Percentiles rank a stretch among this genome's conserved stretches.
phyloP scores from a whole-genome alignment of 2,113 vertebrate species.

The Lynx canadensis region DNA sequence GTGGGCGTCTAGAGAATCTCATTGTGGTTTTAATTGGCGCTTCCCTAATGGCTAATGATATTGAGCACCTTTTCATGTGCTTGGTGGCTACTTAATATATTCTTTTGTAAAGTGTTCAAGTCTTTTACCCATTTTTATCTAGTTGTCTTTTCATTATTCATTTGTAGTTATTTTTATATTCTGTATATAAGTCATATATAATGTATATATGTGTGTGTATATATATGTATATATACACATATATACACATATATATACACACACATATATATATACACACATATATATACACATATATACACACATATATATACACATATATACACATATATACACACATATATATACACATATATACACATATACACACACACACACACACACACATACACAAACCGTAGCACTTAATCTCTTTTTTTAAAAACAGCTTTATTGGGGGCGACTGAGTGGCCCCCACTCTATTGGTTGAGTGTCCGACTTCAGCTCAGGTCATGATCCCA shows the following conservation, averaged over 20 bases:
- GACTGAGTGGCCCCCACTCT: not conserved
- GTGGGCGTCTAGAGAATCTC: not conserved
- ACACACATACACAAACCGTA: not conserved
- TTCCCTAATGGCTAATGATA: not conserved
- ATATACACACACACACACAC: not conserved
- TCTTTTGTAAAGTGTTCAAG: not conserved
- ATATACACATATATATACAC: too few relatives aligned
- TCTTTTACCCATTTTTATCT: slow-evolving; percentile 7
- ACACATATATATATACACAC: too few relatives aligned
- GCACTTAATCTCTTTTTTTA: not conserved
- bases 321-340: too few relatives aligned
- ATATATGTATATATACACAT: not conserved
- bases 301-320: too few relatives aligned
- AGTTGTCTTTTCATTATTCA: not conserved
- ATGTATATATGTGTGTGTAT: not conserved
- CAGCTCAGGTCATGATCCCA: not conserved
- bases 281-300: too few relatives aligned
- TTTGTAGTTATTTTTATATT: slow-evolving; percentile 13
- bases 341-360: not conserved
- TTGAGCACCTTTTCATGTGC: not conserved
- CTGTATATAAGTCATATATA: not conserved
- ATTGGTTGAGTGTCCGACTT: not conserved
- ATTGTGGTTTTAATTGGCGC: slow-evolving; percentile 4
- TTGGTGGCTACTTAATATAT: slow-evolving; percentile 8
- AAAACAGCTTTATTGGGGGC: not conserved